These are phyloP conservation scores for Cephalopholis sonnerati DNA, from an alignment of 2,113 vertebrate species.

Conservation along the genomic window DNA sequence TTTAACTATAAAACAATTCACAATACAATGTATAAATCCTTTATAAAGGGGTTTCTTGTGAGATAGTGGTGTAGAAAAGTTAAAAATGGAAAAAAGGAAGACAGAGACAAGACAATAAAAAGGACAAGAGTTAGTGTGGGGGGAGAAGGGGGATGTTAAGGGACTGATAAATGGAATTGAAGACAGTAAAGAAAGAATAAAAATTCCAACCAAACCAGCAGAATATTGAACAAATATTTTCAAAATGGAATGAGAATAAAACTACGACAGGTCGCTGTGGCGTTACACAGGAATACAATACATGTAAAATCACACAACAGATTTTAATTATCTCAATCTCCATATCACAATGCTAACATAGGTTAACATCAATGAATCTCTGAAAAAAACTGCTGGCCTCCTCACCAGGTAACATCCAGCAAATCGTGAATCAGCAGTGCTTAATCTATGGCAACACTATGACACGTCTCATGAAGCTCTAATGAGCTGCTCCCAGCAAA, in stretches of 20 bases:
- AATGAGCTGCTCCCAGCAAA: constrained; percentile 38
- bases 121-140: too few relatives aligned
- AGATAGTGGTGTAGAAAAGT: too few relatives aligned
- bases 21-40: too few relatives aligned
- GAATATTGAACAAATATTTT: background rate
- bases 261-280: background rate
- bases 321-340: background rate
- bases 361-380: background rate
- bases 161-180: too few relatives aligned
- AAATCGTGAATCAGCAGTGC: constrained; percentile 15
- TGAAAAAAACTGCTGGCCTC: constrained; percentile 11
- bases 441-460: constrained; percentile 3
- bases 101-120: too few relatives aligned
- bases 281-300: background rate
- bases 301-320: background rate
- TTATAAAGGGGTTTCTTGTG: too few relatives aligned
- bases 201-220: background rate
- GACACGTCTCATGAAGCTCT: constrained; percentile 13
- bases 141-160: too few relatives aligned
- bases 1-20: too few relatives aligned
- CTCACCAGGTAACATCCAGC: constrained; percentile 3
- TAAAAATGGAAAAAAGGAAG: too few relatives aligned
- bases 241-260: background rate
- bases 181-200: background rate
- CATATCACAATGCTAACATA: background rate